phyloP scores from a whole-genome alignment of 2,797 vertebrate species.

The Syndactyla subalaris region DNA sequence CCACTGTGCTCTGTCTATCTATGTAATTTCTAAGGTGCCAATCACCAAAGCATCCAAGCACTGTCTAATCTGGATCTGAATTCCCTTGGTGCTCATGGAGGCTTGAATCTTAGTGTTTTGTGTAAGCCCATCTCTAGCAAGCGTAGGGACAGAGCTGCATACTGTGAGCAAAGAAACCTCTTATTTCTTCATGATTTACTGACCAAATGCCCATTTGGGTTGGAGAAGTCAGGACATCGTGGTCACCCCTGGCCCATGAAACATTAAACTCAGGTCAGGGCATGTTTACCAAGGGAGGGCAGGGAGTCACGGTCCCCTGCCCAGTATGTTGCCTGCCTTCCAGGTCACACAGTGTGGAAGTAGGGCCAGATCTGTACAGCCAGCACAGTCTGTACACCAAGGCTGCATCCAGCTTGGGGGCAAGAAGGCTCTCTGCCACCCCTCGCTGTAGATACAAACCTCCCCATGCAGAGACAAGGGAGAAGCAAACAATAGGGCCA shows the following conservation, averaged over 20 bases:
- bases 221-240: not conserved
- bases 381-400: not conserved
- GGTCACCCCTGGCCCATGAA: not conserved
- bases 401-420: not conserved
- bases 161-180: not conserved
- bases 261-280: not conserved
- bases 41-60: constrained; percentile 57
- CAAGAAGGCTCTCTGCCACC: not conserved
- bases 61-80: not conserved
- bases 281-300: not conserved
- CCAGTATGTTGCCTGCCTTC: not conserved
- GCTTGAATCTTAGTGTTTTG: not conserved
- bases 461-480: not conserved
- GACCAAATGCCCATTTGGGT: not conserved
- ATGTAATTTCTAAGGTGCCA: constrained; percentile 58
- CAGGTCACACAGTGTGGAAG: not conserved
- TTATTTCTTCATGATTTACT: not conserved
- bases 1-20: constrained; percentile 42
- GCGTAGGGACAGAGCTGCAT: not conserved
- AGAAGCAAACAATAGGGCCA: not conserved
- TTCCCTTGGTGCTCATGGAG: not conserved
- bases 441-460: not conserved
- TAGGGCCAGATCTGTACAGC: not conserved
- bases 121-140: constrained; percentile 1
- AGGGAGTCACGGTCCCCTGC: not conserved